Base-by-base conservation (phyloP, 2,797 vertebrate genomes). In the Bovichtus diacanthus region DNA sequence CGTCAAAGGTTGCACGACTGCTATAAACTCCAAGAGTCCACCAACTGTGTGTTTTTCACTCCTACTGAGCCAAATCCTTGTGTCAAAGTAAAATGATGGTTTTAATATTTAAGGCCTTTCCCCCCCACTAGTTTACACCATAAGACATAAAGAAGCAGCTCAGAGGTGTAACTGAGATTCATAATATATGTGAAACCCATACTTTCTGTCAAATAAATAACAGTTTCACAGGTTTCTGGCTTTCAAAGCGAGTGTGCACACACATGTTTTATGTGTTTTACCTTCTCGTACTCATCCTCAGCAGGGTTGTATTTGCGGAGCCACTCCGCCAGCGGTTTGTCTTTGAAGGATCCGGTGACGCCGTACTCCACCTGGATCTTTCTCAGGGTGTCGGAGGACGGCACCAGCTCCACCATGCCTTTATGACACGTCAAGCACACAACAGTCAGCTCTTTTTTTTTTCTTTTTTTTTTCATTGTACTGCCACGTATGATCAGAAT, bases 301-400 rank as follows among this genome's bases (percentile, higher is more conserved):
- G 97, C 97, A 56, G 98, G 97, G 92, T 99, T 99, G 82, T 99
- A 98, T 82, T 99, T 99, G 71, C 97, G 94, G 21, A 99, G 94
- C 98, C 98, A 99, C 80, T 99, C 98, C 0, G 98, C 97, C 90
- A 99, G 94, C 19, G 98, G 98, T 82, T 99, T 99, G 92, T 99
- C 98, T 90, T 99, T 99, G 86, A 99, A 99, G 77, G 98, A 99
- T 39, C 98, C 98, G 0, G 98, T 99, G 76, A 99, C 96, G 34
- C 98, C 98, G 61, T 98, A 98, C 85, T 99, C 98, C 87, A 99
- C 97, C 93, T 99, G 98, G 92, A 99, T 99, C 93, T 99, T 99
- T 78, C 98, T 95, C 74, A 99, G 95, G 0, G 98, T 99, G 74
- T 99, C 98, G 6, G 98, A 98, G 70, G 96, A 96, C 27, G 97